Percentiles rank a stretch among this genome's conserved stretches.
Evolutionary conservation across 2,888 invertebrate genomes (phyloP).

Genomic region (Melipona bicolor): DNA sequence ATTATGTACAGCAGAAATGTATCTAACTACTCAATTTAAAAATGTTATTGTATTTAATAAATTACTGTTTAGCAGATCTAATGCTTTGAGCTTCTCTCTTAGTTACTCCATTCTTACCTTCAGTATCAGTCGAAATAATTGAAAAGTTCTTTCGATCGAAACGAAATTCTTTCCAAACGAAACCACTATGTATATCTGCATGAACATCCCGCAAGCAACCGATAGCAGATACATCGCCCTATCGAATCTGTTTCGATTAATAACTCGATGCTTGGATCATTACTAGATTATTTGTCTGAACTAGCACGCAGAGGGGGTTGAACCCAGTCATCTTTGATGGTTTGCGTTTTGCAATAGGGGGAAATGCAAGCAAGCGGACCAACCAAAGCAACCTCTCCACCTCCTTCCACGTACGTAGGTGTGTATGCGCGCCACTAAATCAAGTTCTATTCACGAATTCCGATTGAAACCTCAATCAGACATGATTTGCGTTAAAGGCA

Average conservation of each 20-base stretch:
- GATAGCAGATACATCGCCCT: not conserved
- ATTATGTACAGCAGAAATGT: not conserved
- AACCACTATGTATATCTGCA: not conserved
- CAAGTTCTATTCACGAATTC: constrained; percentile 81
- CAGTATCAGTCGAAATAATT: no score
- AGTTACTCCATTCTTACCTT: no score
- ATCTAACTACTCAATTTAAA: not conserved
- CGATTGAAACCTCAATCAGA: constrained; percentile 79
- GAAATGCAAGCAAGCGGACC: constrained; percentile 18
- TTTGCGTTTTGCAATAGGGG: constrained; percentile 7
- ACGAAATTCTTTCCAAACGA: no score
- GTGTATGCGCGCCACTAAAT: constrained; percentile 71
- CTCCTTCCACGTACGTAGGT: not conserved
- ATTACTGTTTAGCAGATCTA: no score
- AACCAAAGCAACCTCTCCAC: constrained; percentile 6
- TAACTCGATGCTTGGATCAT: constrained; percentile 48
- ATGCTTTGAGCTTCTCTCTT: no score
- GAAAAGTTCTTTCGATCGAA: no score
- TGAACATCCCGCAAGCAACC: not conserved
- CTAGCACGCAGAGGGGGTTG: not conserved
- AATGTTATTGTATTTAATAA: not conserved
- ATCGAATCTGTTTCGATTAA: constrained; percentile 36
- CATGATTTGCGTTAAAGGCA: constrained; percentile 77
- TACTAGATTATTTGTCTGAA: constrained; percentile 33
- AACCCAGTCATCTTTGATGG: constrained; percentile 37